Evolutionary conservation across 2,113 vertebrate genomes (phyloP), one percentile per base, ranked within the genome.

Genomic region (Carettochelys insculpta): DNA sequence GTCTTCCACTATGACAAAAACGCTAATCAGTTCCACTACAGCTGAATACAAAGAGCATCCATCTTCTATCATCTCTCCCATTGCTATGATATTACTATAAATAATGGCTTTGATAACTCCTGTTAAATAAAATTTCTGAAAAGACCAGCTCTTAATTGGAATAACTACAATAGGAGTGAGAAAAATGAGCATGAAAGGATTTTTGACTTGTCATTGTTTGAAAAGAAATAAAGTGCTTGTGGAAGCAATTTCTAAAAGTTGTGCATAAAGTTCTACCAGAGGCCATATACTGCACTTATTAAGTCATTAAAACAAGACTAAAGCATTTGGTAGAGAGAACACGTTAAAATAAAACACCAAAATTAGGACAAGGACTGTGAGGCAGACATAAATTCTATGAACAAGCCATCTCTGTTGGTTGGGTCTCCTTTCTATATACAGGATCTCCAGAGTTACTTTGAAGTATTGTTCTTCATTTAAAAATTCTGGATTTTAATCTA

Each of bases 221-320:
- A 3, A 43, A 47, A 80, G 79, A n/a, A 41, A 14, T 0, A 0
- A 45, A 14, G 48, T 0, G 22, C 41, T 73, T 8, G 5, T 24
- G 75, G 3, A n/a, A 13, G 14, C 22, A 48, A 81, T 1, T 0
- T 0, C 0, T 87, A 27, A 43, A 54, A 51, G 52, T 1, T 17
- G 54, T 41, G 24, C 65, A 82, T 34, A 47, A 0, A 1, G 25
- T n/a, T 41, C 45, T 45, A 6, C 71, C 8, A 3, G 17, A 27
- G 45, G 27, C 1, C 2, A 75, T 1, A 1, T 0, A 0, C 34
- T 56, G 75, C 3, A 1, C 7, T 24, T 14, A 10, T 2, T 34
- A 2, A 3, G 88, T 45, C 3, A 0, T 52, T 22, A n/a, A n/a
- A 87, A 25, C 5, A 87, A 17, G 50, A 29, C 48, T 48, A 38